Conservation (phyloP, 2,113 vertebrate species). For the Sturnus vulgaris region DNA sequence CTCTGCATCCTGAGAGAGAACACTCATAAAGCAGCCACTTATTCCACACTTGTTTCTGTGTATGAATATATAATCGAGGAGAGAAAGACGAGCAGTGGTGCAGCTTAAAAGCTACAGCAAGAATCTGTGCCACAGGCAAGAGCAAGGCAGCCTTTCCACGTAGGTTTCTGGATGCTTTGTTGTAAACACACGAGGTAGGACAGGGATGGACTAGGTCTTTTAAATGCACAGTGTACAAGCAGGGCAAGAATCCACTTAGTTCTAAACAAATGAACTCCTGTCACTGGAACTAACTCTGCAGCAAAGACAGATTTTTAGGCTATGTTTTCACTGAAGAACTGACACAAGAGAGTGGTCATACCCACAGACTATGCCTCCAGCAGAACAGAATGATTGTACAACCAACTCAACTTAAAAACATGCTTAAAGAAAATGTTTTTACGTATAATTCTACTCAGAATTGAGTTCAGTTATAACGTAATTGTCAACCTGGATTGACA, state of each 20-base stretch:
- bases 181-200: neutral
- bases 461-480: neutral
- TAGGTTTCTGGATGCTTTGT: neutral
- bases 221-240: neutral
- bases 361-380: neutral
- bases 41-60: neutral
- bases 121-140: neutral
- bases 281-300: neutral
- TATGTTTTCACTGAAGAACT: neutral
- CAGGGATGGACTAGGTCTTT: neutral
- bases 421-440: neutral
- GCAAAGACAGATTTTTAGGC: neutral
- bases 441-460: neutral
- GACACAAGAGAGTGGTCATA: neutral
- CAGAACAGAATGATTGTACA: neutral
- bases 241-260: neutral
- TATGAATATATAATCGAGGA: conserved; percentile 18
- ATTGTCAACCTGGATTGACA: neutral
- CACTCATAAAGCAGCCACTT: conserved; percentile 21
- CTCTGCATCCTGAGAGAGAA: neutral
- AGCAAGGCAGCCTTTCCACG: neutral
- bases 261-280: neutral
- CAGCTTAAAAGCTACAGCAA: conserved; percentile 5
- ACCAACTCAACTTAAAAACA: neutral
- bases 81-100: neutral